Evolutionary conservation across 2,797 vertebrate genomes (phyloP), one percentile per base, ranked within the genome.

Genomic region (Sciurus vulgaris): DNA sequence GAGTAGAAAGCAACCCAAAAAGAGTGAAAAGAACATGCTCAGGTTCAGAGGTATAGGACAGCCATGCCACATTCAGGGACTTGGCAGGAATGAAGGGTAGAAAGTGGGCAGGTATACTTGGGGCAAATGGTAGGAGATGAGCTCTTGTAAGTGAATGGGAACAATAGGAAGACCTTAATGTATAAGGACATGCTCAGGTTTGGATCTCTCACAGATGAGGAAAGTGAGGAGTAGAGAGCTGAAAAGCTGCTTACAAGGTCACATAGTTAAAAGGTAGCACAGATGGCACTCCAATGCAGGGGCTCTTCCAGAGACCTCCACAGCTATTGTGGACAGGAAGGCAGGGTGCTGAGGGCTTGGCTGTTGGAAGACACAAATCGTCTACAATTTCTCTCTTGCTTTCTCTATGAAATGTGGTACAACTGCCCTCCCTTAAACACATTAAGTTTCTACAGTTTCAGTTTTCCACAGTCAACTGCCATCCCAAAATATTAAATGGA

Each of bases 351-450:
- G 0, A 17, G 65, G 69, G 41, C 70, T 2, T 9, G 11, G 41
- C 4, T 9, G 20, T 5, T 20, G 13, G 83, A 47, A 47, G 47
- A 54, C 0, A 0, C 5, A 24, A 69, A 30, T 9, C 13, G 5
- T 35, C n/a, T 73, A 35, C 1, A 35, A 76, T 24, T 74, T 78
- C 35, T 82, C 49, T 38, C 49, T 56, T 24, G 28, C 18, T 35
- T 72, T 88, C 73, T 84, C 54, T 82, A 49, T 86, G 51, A 91
- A 96, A 86, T 41, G 22, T 5, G n/a, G 38, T 44, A 18, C 17
- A n/a, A 15, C 4, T 22, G 59, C 26, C 44, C n/a, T 44, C 22
- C 24, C 35, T 59, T n/a, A 30, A 14, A 86, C 10, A 33, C 24
- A 24, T 38, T 44, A 22, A 28, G 22, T 54, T 70, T 77, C 4